These are phyloP conservation scores for Allolobophora icterica DNA, from an alignment of 2,888 invertebrate genomes.

Conservation along the genomic window DNA sequence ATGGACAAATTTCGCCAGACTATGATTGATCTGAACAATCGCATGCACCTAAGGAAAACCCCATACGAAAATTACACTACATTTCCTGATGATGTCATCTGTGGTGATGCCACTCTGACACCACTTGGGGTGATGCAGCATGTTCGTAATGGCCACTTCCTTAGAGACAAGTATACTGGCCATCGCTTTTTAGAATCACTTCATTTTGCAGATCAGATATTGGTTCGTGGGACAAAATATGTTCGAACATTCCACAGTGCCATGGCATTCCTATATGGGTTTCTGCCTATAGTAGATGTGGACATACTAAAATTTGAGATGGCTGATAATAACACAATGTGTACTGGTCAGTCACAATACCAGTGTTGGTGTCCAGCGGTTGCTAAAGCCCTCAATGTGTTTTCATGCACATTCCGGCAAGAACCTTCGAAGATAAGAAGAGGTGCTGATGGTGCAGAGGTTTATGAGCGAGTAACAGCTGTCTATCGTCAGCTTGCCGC, in stretches of 20 bases:
- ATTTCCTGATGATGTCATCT: constrained; percentile 64
- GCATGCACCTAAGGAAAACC: background rate
- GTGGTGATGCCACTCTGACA: constrained; percentile 85
- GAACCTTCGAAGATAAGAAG: constrained; percentile 23
- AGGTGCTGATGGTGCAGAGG: background rate
- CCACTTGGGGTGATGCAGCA: constrained; percentile 82
- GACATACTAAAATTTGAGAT: constrained; percentile 71
- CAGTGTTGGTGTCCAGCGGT: constrained; percentile 78
- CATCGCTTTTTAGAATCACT: constrained; percentile 56
- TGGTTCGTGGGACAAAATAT: constrained; percentile 82
- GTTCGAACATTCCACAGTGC: constrained; percentile 86
- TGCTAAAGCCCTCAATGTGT: constrained; percentile 68
- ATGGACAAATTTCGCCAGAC: constrained; percentile 30
- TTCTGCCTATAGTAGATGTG: constrained; percentile 75
- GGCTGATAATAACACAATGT: constrained; percentile 44
- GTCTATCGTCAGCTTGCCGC: constrained; percentile 72
- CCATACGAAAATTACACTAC: constrained; percentile 49
- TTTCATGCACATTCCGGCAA: constrained; percentile 42
- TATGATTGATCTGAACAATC: background rate
- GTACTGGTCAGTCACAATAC: constrained; percentile 30
- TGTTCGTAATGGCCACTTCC: constrained; percentile 77
- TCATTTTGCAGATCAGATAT: constrained; percentile 59
- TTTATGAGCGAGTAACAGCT: background rate
- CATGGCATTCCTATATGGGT: constrained; percentile 77
- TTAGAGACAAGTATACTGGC: constrained; percentile 66